A percentile compares a stretch with the other conserved stretches of the same genome.
Conservation (phyloP, 2,797 vertebrate genomes). For the Podarcis lilfordi region DNA sequence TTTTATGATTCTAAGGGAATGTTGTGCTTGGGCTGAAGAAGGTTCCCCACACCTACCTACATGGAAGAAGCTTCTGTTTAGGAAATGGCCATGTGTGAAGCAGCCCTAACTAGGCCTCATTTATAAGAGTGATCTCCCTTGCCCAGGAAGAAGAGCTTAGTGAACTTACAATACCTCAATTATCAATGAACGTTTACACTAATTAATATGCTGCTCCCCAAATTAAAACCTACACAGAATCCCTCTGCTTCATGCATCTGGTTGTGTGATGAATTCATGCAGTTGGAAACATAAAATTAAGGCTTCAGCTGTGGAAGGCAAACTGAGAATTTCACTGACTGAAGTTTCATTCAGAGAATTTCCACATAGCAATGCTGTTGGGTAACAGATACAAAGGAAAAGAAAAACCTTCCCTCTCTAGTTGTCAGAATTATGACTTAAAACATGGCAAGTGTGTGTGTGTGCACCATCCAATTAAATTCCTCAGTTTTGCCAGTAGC, state of each 20-base stretch:
- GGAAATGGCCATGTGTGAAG: not conserved
- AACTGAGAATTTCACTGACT: not conserved
- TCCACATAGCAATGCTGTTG: not conserved
- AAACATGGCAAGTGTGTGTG: not conserved
- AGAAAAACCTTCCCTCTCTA: not conserved
- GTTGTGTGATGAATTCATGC: not conserved
- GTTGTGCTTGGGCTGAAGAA: too few species aligned
- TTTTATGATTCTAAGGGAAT: too few species aligned
- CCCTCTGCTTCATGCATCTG: not conserved
- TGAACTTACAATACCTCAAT: not conserved
- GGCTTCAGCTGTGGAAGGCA: not conserved
- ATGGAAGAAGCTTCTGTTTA: not conserved
- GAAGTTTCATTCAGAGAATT: not conserved
- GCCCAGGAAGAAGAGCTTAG: not conserved
- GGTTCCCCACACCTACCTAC: too few species aligned
- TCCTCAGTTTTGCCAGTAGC: not conserved
- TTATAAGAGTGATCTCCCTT: not conserved
- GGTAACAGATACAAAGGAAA: not conserved
- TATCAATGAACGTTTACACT: not conserved
- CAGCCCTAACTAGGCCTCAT: not conserved
- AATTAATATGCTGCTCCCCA: accelerated
- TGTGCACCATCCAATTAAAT: not conserved
- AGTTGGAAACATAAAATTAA: not conserved
- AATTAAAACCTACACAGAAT: too few species aligned
- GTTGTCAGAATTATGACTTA: not conserved